A percentile compares a stretch with the other conserved stretches of the same genome.
phyloP scores from a whole-genome alignment of 2,888 invertebrate species.

The Gonocerus acuteangulatus region DNA sequence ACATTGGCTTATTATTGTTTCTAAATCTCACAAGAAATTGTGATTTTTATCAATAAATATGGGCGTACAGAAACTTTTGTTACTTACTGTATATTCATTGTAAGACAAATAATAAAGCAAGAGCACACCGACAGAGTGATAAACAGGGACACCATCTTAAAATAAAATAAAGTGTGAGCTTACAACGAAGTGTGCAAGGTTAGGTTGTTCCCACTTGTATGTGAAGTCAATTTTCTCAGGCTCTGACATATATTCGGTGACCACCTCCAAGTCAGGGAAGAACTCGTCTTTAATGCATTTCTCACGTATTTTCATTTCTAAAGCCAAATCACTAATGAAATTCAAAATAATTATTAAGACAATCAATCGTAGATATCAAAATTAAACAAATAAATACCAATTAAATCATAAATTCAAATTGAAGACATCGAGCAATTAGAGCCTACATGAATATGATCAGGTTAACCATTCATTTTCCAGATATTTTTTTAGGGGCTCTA shows the following conservation, averaged over 20 bases:
- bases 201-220: slow-evolving; percentile 58
- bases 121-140: too few species aligned
- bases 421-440: background rate
- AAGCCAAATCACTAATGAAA: slow-evolving; percentile 42
- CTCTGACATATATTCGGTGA: slow-evolving; percentile 62
- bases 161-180: too few species aligned
- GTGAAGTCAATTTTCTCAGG: slow-evolving; percentile 50
- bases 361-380: slow-evolving; percentile 42
- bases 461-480: too few species aligned
- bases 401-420: background rate
- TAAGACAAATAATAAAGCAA: too few species aligned
- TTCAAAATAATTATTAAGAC: slow-evolving; percentile 47
- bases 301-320: slow-evolving; percentile 57
- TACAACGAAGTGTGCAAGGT: slow-evolving; percentile 62
- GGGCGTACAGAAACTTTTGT: too few species aligned
- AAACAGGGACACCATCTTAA: too few species aligned
- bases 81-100: too few species aligned
- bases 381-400: background rate
- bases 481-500: too few species aligned
- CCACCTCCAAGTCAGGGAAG: slow-evolving; percentile 66
- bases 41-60: too few species aligned
- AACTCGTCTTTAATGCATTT: slow-evolving; percentile 55
- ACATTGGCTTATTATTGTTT: too few species aligned
- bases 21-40: too few species aligned
- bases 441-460: too few species aligned